Conservation (phyloP, 2,888 invertebrate species). For the Cryptus armator region DNA sequence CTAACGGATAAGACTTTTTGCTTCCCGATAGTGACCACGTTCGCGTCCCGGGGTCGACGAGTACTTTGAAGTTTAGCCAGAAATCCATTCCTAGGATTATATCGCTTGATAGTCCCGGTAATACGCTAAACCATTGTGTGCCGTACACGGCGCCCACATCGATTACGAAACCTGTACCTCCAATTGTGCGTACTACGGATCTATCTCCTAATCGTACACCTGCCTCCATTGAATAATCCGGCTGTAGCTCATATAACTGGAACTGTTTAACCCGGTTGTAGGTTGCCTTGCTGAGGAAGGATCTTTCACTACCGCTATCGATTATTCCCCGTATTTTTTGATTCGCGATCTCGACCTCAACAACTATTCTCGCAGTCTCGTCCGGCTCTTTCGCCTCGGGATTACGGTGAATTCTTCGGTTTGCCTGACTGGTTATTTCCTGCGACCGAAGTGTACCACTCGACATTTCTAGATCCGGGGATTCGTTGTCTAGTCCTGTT, state of each 20-base stretch:
- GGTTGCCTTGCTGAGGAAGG: slow-evolving; percentile 4
- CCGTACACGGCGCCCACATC: slow-evolving; percentile 49
- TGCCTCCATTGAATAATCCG: not conserved
- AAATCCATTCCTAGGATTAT: slow-evolving; percentile 62
- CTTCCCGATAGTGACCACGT: slow-evolving; percentile 59
- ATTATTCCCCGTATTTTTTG: slow-evolving; percentile 28
- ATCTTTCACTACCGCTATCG: slow-evolving; percentile 34
- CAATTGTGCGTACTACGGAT: not conserved
- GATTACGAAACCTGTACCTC: slow-evolving; percentile 48
- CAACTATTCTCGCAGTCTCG: slow-evolving; percentile 12
- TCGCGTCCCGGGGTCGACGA: slow-evolving; percentile 14
- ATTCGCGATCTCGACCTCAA: slow-evolving; percentile 39
- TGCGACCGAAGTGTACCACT: no score
- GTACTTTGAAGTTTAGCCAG: slow-evolving; percentile 55
- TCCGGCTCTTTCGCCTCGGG: slow-evolving; percentile 34
- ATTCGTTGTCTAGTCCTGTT: not conserved
- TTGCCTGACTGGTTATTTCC: not conserved
- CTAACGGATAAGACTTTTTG: slow-evolving; percentile 26
- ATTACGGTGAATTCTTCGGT: not conserved
- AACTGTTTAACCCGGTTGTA: not conserved
- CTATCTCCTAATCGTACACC: slow-evolving; percentile 25
- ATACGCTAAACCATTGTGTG: slow-evolving; percentile 61
- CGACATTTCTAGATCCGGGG: no score
- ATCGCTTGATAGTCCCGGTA: slow-evolving; percentile 43
- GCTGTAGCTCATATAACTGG: not conserved